Evolutionary conservation across 2,888 invertebrate genomes (phyloP), one percentile per base, ranked within the genome.

Genomic region (Rotaria magnacalcarata): DNA sequence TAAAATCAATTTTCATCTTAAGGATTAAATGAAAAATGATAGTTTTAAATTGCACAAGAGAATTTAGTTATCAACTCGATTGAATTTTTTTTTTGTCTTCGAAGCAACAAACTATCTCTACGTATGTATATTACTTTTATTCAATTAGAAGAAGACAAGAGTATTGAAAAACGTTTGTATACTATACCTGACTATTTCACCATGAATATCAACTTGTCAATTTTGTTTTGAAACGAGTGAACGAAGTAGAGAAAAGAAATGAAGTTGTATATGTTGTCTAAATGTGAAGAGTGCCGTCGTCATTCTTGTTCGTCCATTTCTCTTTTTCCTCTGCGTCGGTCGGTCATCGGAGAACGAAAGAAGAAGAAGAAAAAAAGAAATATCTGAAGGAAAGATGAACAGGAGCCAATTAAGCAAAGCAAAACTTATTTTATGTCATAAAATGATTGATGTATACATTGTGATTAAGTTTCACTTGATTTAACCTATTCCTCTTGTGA

Each of bases 301-400:
- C 34, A 2, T 67, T 67, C 34, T 34, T 27, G 67, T 67, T 27
- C 67, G 67, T 67, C 67, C 67, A 67, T 6, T 67, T 67, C 27
- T 27, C 27, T 24, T 6, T 56, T 7, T 56, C 21, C 24, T 56
- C 27, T 67, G 1, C 54, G 11, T 24, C 34, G 6, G 1, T 67
- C 67, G 67, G 67, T 67, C 67, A 67, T 14, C 34, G 67, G 34
- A 67, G 67, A 67, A 67, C 34, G 67, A 67, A 67, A 34, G 34
- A 41, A 67, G 34, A 67, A 27, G 5, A 2, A 24, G 8, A 67
- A 60, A 8, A 60, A 11, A 24, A 27, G 19, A 56, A 3, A 56
- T 56, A 54, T 54, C 52, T 16, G 16, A 52, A 24, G 10, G 21
- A 56, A 56, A 16, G 16, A 67, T 27, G 27, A 27, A 67, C 67